Percentiles rank a stretch among this genome's conserved stretches.
These are phyloP conservation scores for Arbacia lixula DNA, from an alignment of 53 echinoderm and acorn worm genomes.

Conservation along the genomic window DNA sequence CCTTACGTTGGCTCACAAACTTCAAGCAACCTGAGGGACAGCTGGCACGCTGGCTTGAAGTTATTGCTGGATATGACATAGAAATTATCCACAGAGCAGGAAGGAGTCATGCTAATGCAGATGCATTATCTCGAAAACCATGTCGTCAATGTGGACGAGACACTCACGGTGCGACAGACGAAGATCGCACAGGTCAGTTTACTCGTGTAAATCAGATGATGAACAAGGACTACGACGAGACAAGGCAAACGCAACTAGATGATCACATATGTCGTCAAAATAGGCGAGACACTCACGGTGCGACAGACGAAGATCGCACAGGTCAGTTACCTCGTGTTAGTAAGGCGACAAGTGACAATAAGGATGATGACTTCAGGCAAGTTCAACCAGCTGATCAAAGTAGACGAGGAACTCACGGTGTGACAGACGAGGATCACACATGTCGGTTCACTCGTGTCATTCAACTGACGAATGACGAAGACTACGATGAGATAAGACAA, in stretches of 20 bases:
- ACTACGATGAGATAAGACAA: not conserved
- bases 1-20: slow-evolving; percentile 53
- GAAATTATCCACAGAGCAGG: slow-evolving; percentile 38
- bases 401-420: too few relatives aligned
- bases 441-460: too few relatives aligned
- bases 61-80: slow-evolving; percentile 22
- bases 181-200: too few relatives aligned
- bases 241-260: slow-evolving; percentile 19
- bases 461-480: not conserved
- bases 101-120: slow-evolving; percentile 46
- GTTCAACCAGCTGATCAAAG: too few relatives aligned
- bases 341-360: too few relatives aligned
- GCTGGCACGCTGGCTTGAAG: slow-evolving; percentile 48
- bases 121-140: slow-evolving; percentile 43
- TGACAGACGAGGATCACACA: too few relatives aligned
- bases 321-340: too few relatives aligned
- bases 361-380: too few relatives aligned
- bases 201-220: not conserved
- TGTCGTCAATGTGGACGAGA: slow-evolving; percentile 40
- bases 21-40: slow-evolving; percentile 66
- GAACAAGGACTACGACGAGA: not conserved
- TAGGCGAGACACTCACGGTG: too few relatives aligned
- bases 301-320: too few relatives aligned
- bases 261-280: too few relatives aligned
- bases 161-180: too few relatives aligned